phyloP scores from a whole-genome alignment of 2,797 vertebrate species.

The Sphaeramia orbicularis region DNA sequence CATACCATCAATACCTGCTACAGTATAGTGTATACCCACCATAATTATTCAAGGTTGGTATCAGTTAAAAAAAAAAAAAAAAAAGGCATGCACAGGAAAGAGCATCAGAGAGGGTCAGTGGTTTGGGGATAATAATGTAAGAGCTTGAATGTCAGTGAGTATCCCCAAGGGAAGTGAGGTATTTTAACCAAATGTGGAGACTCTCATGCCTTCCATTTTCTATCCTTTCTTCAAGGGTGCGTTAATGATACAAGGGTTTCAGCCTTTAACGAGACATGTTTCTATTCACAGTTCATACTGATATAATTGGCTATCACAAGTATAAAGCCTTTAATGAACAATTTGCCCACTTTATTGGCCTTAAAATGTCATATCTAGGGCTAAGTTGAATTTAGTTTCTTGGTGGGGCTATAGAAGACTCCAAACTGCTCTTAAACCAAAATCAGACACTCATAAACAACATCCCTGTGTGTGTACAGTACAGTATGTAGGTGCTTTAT shows the following conservation, averaged over 20 bases:
- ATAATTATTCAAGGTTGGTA: slow-evolving; percentile 13
- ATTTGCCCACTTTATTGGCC: slow-evolving; percentile 1
- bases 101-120: slow-evolving; percentile 16
- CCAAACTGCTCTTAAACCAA: slow-evolving; percentile 28
- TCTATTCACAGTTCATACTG: slow-evolving; percentile 11
- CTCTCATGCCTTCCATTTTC: neutral
- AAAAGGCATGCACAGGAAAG: neutral
- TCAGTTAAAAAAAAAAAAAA: slow-evolving; percentile 2
- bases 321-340: neutral
- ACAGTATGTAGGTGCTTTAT: slow-evolving; percentile 1
- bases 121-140: slow-evolving; percentile 2
- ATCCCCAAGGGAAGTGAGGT: neutral
- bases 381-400: slow-evolving; percentile 7
- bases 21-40: neutral
- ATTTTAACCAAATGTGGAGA: slow-evolving; percentile 9
- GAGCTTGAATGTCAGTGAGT: slow-evolving; percentile 10
- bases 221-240: neutral
- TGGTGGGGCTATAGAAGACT: slow-evolving; percentile 4
- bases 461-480: neutral
- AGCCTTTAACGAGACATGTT: slow-evolving; percentile 2
- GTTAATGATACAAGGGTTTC: neutral
- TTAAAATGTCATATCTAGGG: slow-evolving; percentile 1
- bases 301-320: slow-evolving; percentile 5
- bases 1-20: slow-evolving; percentile 1
- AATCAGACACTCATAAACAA: slow-evolving; percentile 1